Base-by-base conservation (phyloP, 2,113 vertebrate species). In the Cololabis saira region DNA sequence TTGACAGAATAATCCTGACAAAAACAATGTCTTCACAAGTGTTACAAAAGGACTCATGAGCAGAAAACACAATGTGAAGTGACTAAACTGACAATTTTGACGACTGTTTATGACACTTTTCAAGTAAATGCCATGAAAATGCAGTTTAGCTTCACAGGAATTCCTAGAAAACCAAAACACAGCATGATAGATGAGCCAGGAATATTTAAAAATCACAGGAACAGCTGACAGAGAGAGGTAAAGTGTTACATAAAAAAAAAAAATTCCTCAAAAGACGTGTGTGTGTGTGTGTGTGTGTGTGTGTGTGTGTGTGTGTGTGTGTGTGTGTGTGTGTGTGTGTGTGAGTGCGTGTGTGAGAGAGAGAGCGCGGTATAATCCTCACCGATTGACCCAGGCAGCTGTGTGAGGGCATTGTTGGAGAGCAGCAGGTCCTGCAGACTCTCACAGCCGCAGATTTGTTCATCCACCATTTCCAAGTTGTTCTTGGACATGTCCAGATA, bases 401-500 rank as follows among this genome's bases (percentile, higher is more conserved):
- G 97, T 50, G 97, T 95, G 81, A 99, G 94, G 22, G 96, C 93
- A 52, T 99, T 99, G 89, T 95, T 98, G 67, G 97, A 99, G 40
- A 99, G 93, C 41, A 99, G 89, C 2, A 99, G 87, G 64, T 99
- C 98, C 82, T 97, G 96, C 49, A 99, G 92, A 66, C 85, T 97
- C 88, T 99, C 97, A 90, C 97, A 99, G 70, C 95, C 95, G 18
- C 94, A 95, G 91, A 99, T 95, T 83, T 96, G 95, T 91, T 98
- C 96, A 73, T 98, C 97, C 24, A 99, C 91, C 90, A 94, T 93
- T 89, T 99, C 98, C 88, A 99, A 88, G 84, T 93, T 98, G 93
- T 99, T 99, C 92, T 99, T 99, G 62, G 98, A 99, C 87, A 98
- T 92, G 64, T 99, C 98, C 86, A 99, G 90, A 89, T 99, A 99